Evolutionary conservation across 1,140 invertebrate genomes (phyloP), one percentile per base, ranked within the genome.

Genomic region (Thaumetopoea pityocampa): DNA sequence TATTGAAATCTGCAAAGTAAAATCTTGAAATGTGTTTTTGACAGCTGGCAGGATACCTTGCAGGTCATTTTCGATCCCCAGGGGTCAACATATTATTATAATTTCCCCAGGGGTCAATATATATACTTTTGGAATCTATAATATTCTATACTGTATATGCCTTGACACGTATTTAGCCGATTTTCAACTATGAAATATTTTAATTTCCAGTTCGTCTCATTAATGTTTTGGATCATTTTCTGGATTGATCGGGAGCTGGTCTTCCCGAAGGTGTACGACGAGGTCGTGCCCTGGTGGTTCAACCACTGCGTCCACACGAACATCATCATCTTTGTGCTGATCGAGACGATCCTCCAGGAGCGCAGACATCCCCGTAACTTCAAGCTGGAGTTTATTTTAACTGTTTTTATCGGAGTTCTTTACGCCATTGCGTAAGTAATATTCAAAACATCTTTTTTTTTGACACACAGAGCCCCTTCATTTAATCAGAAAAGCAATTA

Each of bases 191-290:
- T 36, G 35, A 32, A 7, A 15, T 17, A 15, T 42, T 23, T 38
- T 12, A 16, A 1, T 17, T 54, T 84, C 5, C 81, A 92, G 89
- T 90, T 92, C 74, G 90, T 92, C 0, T 83, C 86, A 6, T 47
- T 85, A 9, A 87, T 89, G 58, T 93, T 93, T 72, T 93, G 92
- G 92, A 67, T 53, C 2, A 65, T 93, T 1, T 93, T 88, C 77
- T 65, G 78, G 10, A 86, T 92, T 11, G 89, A 93, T 69, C 77
- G 91, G 18, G 90, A 92, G 65, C 80, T 92, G 41, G 87, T 93
- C 2, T 90, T 91, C 64, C 92, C 92, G 0, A 67, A 76, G 54
- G 63, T 74, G 3, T 76, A 90, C 26, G 92, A 93, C 56, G 51
- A 68, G 16, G 72, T 90, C 12, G 86, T 91, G 36, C 90, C 91